A percentile compares a stretch with the other conserved stretches of the same genome.
phyloP scores from a whole-genome alignment of 2,113 vertebrate genomes.

The Saccopteryx bilineata region DNA sequence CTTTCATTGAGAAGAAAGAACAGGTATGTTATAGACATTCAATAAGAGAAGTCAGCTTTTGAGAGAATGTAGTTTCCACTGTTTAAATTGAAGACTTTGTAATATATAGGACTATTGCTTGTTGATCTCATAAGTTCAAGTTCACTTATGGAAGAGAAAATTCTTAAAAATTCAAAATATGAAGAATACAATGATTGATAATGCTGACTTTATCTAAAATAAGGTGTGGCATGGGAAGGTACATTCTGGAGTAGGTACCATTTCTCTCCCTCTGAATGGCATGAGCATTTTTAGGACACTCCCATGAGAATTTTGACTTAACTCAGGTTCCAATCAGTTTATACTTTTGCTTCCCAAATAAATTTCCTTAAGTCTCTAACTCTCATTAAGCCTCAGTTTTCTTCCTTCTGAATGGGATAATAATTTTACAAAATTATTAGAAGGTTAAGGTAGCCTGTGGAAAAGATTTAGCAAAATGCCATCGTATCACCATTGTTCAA shows the following conservation, averaged over 20 bases:
- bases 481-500: background rate
- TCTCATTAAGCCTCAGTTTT: background rate
- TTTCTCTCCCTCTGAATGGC: background rate
- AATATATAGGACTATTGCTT: background rate
- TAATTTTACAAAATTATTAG: background rate
- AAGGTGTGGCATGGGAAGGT: background rate
- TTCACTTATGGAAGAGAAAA: constrained; percentile 2
- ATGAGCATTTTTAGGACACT: background rate
- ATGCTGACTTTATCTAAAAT: background rate
- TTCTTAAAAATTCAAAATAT: background rate
- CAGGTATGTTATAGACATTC: background rate
- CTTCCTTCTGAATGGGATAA: background rate
- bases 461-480: background rate
- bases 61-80: background rate
- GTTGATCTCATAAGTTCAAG: background rate
- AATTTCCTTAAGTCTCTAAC: background rate
- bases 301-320: background rate
- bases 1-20: background rate
- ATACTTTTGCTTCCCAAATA: background rate
- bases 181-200: background rate
- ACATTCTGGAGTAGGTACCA: background rate
- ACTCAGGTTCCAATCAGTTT: background rate
- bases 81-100: background rate
- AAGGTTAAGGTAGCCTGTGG: background rate
- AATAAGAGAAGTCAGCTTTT: background rate